phyloP scores from a whole-genome alignment of 2,797 vertebrate species.

The Enteromius viviparus region DNA sequence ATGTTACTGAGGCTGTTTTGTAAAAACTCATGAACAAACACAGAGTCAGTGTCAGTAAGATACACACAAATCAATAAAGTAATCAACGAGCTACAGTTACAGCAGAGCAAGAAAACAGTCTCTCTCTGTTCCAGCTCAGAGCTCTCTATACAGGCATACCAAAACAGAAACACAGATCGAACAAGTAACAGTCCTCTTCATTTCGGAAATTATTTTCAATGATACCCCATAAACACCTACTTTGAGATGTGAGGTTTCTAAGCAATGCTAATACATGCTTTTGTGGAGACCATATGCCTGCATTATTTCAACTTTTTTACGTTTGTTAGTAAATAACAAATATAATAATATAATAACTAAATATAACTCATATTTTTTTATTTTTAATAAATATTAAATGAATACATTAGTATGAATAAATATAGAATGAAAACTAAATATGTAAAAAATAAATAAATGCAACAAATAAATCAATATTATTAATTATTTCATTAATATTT shows the following conservation, averaged over 20 bases:
- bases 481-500: too few relatives aligned
- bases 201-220: not conserved
- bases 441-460: too few relatives aligned
- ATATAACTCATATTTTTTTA: too few relatives aligned
- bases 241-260: not conserved
- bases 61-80: slow-evolving; percentile 12
- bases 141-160: not conserved
- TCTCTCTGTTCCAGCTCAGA: not conserved
- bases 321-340: too few relatives aligned
- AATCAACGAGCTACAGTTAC: slow-evolving; percentile 13
- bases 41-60: not conserved
- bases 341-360: too few relatives aligned
- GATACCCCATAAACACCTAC: not conserved
- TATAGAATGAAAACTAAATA: too few relatives aligned
- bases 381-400: too few relatives aligned
- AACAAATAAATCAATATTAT: too few relatives aligned
- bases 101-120: not conserved
- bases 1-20: not conserved
- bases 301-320: not conserved
- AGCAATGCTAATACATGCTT: not conserved
- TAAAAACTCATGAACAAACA: slow-evolving; percentile 6
- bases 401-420: too few relatives aligned
- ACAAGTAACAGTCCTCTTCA: not conserved
- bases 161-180: not conserved
- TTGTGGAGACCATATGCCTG: not conserved